A percentile compares a stretch with the other conserved stretches of the same genome.
Evolutionary conservation across 1,140 invertebrate species (phyloP).

Genomic region (Drosophila grimshawi): DNA sequence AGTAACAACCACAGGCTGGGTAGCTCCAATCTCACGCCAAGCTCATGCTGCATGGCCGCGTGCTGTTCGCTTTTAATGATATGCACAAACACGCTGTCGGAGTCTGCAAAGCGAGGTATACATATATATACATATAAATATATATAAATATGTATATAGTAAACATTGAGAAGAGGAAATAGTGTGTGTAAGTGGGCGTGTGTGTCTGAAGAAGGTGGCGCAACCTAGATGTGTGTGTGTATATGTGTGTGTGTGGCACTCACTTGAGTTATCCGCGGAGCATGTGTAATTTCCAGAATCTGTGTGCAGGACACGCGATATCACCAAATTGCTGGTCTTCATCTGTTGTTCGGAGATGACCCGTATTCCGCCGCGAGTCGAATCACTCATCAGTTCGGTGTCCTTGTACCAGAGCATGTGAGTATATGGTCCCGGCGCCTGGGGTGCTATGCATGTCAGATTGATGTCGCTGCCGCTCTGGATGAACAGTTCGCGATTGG

Average conservation of each 20-base stretch:
- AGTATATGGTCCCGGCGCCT: slow-evolving; percentile 94
- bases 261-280: slow-evolving; percentile 88
- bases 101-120: slow-evolving; percentile 71
- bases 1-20: slow-evolving; percentile 66
- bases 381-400: slow-evolving; percentile 94
- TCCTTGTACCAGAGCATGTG: slow-evolving; percentile 97
- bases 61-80: slow-evolving; percentile 87
- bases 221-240: neutral
- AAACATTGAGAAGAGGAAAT: slow-evolving; percentile 1
- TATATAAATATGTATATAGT: neutral
- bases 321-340: slow-evolving; percentile 92
- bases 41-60: slow-evolving; percentile 87
- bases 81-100: slow-evolving; percentile 86
- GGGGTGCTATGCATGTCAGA: slow-evolving; percentile 93
- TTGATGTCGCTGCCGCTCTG: slow-evolving; percentile 96
- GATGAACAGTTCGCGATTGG: slow-evolving; percentile 93
- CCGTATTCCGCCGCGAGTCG: slow-evolving; percentile 92
- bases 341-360: slow-evolving; percentile 94
- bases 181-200: slow-evolving; percentile 4
- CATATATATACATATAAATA: neutral
- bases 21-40: slow-evolving; percentile 64
- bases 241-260: slow-evolving; percentile 48
- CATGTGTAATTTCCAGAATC: slow-evolving; percentile 96
- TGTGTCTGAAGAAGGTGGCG: neutral
- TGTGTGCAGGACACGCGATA: slow-evolving; percentile 90